Conservation (phyloP, 2,113 vertebrate genomes). For the Sialia sialis region DNA sequence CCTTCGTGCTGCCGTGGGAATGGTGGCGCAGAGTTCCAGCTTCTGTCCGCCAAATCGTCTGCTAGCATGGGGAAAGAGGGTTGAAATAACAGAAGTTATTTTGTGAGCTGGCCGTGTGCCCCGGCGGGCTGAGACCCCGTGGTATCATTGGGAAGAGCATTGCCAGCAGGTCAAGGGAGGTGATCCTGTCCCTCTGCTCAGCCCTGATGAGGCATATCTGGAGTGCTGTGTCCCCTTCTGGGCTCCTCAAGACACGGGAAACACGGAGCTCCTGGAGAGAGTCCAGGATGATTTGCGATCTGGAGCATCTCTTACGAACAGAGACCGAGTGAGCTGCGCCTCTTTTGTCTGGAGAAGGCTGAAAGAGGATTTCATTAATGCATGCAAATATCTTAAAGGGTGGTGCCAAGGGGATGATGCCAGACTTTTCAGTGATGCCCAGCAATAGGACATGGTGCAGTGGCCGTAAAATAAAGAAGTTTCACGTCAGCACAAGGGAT, state of each 20-base stretch:
- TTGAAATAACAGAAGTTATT: background rate
- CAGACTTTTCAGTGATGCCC: background rate
- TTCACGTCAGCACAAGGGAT: background rate
- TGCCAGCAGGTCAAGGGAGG: background rate
- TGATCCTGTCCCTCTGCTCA: background rate
- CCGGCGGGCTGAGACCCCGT: background rate
- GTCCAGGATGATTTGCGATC: background rate
- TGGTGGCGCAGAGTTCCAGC: constrained; percentile 79
- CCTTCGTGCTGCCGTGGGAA: constrained; percentile 68
- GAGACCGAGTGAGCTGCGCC: background rate
- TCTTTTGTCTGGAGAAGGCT: background rate
- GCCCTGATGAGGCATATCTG: background rate
- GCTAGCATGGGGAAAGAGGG: background rate
- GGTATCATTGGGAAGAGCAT: accelerated
- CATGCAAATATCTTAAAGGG: background rate
- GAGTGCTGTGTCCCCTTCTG: accelerated
- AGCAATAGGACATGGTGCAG: background rate
- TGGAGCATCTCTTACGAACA: background rate
- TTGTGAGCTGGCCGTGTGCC: background rate
- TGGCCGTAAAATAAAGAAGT: background rate
- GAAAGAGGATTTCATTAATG: background rate
- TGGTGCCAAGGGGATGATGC: background rate
- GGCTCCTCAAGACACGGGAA: background rate
- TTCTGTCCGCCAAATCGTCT: constrained; percentile 76
- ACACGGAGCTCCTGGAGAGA: background rate